Base-by-base conservation (phyloP, 2,888 invertebrate genomes). In the Caenorhabditis becei region DNA sequence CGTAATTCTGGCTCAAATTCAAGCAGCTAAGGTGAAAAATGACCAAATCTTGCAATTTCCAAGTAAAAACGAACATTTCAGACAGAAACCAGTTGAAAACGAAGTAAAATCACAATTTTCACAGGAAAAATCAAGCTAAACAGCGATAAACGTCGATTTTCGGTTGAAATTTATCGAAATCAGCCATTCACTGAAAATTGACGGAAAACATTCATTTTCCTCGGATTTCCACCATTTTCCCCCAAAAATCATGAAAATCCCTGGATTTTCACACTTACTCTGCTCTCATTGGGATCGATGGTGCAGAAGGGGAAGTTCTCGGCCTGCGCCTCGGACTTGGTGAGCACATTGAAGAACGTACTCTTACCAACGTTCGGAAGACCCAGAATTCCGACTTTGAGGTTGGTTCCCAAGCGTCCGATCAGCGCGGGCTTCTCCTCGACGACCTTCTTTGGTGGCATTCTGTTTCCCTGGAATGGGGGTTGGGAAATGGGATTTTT, bases 231-330 rank as follows among this genome's bases (percentile, higher is more conserved):
- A 10, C 8, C 4, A 94, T 53, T 86, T 53, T 53, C 23, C 53
- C 35, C 10, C 35, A 35, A 35, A n/a, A n/a, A n/a, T n/a, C n/a
- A n/a, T n/a, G n/a, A n/a, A n/a, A n/a, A n/a, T n/a, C n/a, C 10
- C 35, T 35, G 35, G 5, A 35, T 35, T 35, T 35, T 35, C 35
- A 35, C 10, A 71, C 80, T 77, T 56, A 83, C 85, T 69, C 86
- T 80, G 72, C 82, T 97, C 94, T 99, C 98, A 95, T 98, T 98
- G 59, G 99, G 99, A 93, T 99, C 97, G 92, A 99, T 99, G 92
- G 99, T 99, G 93, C 99, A 99, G 94, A 99, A 99, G 0, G 99
- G 98, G 92, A 98, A 99, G 92, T 99, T 99, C 92, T 98, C 99
- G 65, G 99, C 99, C 70, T 97, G 95, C 7, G 96, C 98, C 91